phyloP scores from a whole-genome alignment of 2,113 vertebrate genomes.

The Charadrius vociferus region DNA sequence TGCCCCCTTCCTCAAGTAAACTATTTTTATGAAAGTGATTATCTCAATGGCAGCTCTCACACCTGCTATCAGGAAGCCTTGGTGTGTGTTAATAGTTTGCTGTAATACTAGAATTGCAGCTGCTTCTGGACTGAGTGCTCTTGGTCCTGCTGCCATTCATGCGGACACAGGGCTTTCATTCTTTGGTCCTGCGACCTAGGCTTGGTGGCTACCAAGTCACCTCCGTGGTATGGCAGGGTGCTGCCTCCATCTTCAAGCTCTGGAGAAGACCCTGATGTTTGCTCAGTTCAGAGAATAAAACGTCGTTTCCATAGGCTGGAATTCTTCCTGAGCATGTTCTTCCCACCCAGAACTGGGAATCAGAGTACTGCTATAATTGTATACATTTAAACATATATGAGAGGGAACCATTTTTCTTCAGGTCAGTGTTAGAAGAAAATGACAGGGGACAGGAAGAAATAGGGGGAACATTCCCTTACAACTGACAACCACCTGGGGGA shows the following conservation, averaged over 20 bases:
- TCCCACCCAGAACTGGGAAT: not conserved
- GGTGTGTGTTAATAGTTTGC: not conserved
- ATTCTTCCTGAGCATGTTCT: not conserved
- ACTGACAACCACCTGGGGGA: not conserved
- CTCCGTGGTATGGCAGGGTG: accelerated
- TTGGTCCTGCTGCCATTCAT: not conserved
- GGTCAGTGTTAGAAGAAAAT: not conserved
- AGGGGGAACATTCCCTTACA: not conserved
- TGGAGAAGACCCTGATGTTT: not conserved
- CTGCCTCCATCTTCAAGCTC: not conserved
- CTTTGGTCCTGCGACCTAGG: not conserved
- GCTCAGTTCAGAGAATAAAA: not conserved
- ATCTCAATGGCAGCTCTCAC: not conserved
- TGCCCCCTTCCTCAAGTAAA: not conserved
- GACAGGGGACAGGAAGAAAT: not conserved
- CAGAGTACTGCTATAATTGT: not conserved
- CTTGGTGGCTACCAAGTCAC: not conserved
- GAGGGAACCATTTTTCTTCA: not conserved
- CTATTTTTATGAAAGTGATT: constrained; percentile 44
- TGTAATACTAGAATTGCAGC: constrained; percentile 53
- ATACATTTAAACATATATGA: not conserved
- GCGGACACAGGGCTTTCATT: not conserved
- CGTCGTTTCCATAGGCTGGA: not conserved
- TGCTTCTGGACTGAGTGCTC: not conserved
- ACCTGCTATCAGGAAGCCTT: constrained; percentile 43